Conservation (phyloP, 2,113 vertebrate genomes). For the Delphinus delphis region DNA sequence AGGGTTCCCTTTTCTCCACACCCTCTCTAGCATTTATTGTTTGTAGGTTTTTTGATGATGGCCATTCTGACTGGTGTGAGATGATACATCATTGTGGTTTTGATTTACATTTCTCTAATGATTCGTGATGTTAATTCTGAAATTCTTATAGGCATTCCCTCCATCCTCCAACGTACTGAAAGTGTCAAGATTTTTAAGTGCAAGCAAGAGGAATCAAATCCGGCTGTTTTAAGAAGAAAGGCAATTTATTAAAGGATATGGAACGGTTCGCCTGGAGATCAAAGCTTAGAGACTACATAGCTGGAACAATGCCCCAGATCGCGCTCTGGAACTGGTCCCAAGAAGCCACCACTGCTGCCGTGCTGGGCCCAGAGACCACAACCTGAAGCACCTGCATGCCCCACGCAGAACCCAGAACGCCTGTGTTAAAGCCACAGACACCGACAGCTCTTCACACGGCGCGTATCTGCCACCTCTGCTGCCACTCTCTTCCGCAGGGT, state of each 20-base stretch:
- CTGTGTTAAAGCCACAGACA: not conserved
- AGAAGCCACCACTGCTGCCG: rapidly evolving
- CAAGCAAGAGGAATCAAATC: not conserved
- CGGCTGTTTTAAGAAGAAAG: not conserved
- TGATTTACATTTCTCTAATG: no score
- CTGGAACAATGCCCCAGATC: not conserved
- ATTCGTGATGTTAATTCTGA: not conserved
- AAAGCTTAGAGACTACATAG: not conserved
- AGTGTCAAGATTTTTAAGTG: not conserved
- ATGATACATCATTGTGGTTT: no score
- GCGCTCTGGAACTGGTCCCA: not conserved
- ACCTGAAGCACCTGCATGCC: not conserved
- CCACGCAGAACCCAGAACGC: rapidly evolving
- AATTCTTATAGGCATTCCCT: not conserved
- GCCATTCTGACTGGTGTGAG: no score
- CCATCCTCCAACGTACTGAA: not conserved
- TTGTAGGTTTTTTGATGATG: no score
- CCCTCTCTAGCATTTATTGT: no score
- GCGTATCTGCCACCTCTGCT: not conserved
- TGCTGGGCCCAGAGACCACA: not conserved
- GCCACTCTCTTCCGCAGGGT: no score
- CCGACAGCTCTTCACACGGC: rapidly evolving
- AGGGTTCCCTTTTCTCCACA: no score
- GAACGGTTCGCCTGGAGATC: not conserved
- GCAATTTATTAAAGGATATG: not conserved